phyloP scores from a whole-genome alignment of 2,888 invertebrate genomes.

The Onthophagus sagittarius region DNA sequence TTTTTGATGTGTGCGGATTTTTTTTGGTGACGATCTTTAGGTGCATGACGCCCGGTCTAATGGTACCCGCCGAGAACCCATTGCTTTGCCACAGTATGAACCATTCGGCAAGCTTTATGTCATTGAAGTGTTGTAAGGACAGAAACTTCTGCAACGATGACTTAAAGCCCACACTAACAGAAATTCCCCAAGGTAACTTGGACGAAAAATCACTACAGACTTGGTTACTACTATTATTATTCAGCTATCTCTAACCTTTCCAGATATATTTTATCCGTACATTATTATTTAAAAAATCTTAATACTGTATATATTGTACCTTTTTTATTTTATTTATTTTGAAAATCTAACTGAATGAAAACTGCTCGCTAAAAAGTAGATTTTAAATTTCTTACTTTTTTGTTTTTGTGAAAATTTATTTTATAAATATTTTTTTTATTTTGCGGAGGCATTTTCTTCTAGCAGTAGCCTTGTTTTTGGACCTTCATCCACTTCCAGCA shows the following conservation, averaged over 20 bases:
- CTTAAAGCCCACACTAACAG: slow-evolving; percentile 65
- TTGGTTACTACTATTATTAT: slow-evolving; percentile 7
- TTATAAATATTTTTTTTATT: background rate
- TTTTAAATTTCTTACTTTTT: background rate
- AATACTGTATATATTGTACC: slow-evolving; percentile 8
- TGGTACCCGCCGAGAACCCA: slow-evolving; percentile 50
- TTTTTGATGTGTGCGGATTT: background rate
- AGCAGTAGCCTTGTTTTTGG: background rate
- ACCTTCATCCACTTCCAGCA: background rate
- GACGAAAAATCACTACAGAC: slow-evolving; percentile 11
- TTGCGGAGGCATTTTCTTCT: background rate
- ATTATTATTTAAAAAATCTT: slow-evolving; percentile 23
- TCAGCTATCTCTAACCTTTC: slow-evolving; percentile 12
- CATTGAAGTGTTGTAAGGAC: slow-evolving; percentile 78
- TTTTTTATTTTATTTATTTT: too few species aligned
- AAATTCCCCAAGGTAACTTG: slow-evolving; percentile 63
- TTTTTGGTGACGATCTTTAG: slow-evolving; percentile 17
- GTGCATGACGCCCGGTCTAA: slow-evolving; percentile 31
- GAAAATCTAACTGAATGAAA: background rate
- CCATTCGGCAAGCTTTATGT: slow-evolving; percentile 64
- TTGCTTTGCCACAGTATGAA: slow-evolving; percentile 76
- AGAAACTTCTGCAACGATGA: slow-evolving; percentile 71
- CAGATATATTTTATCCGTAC: too few species aligned
- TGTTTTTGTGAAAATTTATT: background rate
- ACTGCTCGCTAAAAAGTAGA: background rate